Evolutionary conservation across 2,113 vertebrate genomes (phyloP).

Genomic region (Gnathonemus longibarbis): DNA sequence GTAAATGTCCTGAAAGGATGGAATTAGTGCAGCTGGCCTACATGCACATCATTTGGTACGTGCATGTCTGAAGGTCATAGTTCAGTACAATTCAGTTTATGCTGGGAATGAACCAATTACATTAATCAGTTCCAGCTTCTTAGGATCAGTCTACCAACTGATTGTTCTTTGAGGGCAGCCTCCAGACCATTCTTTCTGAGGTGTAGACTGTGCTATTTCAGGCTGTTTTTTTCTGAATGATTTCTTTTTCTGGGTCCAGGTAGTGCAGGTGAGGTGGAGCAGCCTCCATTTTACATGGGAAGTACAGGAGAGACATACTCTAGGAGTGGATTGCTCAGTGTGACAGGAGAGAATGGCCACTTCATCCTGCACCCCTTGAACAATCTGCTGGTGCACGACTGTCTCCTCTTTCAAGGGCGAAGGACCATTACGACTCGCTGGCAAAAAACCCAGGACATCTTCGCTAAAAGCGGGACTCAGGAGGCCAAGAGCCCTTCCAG

Average conservation of each 20-base stretch:
- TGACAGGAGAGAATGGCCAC: background rate
- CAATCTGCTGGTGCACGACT: background rate
- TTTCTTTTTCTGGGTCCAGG: background rate
- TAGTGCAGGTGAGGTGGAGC: background rate
- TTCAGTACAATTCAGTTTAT: slow-evolving; percentile 3
- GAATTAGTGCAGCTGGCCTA: background rate
- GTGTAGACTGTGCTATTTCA: background rate
- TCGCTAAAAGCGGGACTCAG: background rate
- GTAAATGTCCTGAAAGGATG: background rate
- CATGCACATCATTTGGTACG: background rate
- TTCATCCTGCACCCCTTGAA: background rate
- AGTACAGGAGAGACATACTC: background rate
- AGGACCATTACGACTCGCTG: background rate
- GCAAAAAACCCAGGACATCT: background rate
- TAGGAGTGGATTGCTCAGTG: background rate
- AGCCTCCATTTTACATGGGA: background rate
- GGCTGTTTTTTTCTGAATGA: background rate
- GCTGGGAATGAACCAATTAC: slow-evolving; percentile 2
- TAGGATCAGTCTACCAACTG: background rate
- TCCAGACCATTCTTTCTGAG: too few species aligned
- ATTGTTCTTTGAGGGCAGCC: background rate
- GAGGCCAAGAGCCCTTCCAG: slow-evolving; percentile 33
- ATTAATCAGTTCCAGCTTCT: background rate
- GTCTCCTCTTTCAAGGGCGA: background rate
- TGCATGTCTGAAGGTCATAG: background rate